Evolutionary conservation across 2,113 vertebrate species (phyloP), one percentile per base, ranked within the genome.

Genomic region (Tragelaphus strepsiceros): DNA sequence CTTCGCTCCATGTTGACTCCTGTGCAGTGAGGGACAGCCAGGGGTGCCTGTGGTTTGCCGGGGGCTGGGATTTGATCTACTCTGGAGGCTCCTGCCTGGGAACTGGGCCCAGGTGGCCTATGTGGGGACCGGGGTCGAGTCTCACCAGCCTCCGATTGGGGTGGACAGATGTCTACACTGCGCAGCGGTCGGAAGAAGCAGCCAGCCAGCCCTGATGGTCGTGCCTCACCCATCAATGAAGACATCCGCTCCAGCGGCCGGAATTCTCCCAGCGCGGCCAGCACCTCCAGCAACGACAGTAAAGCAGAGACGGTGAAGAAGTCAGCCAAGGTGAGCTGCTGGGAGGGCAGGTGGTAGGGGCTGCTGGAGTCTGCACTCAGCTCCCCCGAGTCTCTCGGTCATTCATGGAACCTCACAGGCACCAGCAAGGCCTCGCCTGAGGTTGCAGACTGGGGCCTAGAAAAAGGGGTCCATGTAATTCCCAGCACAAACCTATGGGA

Each of bases 131-230:
- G 11, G 80, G 77, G n/a, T n/a, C 43, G 35, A 39, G 39, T 82
- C 87, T 97, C 83, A 98, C 32, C 62, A 32, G n/a, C 21, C n/a
- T 32, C 32, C 1, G 80, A 19, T 93, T 82, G 94, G 94, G 92
- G 82, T 64, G 77, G 49, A 86, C 96, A 99, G 99, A 99, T 99
- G 99, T 99, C 99, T 98, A 99, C 99, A 97, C 99, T 99, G 99
- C 99, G 99, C 74, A 99, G 99, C 98, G 99, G 99, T 98, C 99
- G 99, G 94, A 99, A 99, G 98, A 99, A 99, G 99, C 99, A 99
- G 98, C 99, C 99, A 84, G 99, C 99, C 98, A 99, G 99, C 98
- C 99, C 99, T 0, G 99, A 99, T 99, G 99, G 99, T 97, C 99
- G 99, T 97, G 98, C 99, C 98, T 99, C 99, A 0, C 99, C 99